Conservation (phyloP, 2,888 invertebrate genomes). For the Gastrophysa polygoni region DNA sequence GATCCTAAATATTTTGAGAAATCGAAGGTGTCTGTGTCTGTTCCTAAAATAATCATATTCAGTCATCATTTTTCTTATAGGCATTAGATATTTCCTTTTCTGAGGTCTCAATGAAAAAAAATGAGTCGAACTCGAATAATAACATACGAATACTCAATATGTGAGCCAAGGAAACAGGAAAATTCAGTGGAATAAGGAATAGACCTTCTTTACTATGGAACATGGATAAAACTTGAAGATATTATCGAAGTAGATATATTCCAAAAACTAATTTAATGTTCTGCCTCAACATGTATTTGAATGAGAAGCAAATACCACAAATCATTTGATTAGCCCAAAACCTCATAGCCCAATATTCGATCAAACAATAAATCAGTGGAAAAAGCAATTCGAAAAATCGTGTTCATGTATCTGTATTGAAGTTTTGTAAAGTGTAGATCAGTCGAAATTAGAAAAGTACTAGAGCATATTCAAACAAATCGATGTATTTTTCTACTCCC, state of each 20-base stretch:
- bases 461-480: constrained; percentile 28
- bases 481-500: constrained; percentile 48
- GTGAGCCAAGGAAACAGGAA: background rate
- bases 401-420: constrained; percentile 31
- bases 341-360: too few relatives aligned
- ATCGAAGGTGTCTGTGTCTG: too few relatives aligned
- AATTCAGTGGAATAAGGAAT: background rate
- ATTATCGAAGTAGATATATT: background rate
- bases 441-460: constrained; percentile 17
- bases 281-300: background rate
- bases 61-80: too few relatives aligned
- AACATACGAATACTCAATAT: too few relatives aligned
- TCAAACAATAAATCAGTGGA: too few relatives aligned
- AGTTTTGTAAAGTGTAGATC: constrained; percentile 26
- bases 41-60: too few relatives aligned
- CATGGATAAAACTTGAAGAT: background rate
- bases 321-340: too few relatives aligned
- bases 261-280: background rate
- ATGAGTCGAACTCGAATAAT: too few relatives aligned
- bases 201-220: background rate
- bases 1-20: too few relatives aligned
- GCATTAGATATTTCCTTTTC: too few relatives aligned
- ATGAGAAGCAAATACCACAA: too few relatives aligned
- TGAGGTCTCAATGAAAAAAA: too few relatives aligned
- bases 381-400: constrained; percentile 17